Evolutionary conservation across 2,797 vertebrate species (phyloP), one percentile per base, ranked within the genome.

Genomic region (Acanthis flammea): DNA sequence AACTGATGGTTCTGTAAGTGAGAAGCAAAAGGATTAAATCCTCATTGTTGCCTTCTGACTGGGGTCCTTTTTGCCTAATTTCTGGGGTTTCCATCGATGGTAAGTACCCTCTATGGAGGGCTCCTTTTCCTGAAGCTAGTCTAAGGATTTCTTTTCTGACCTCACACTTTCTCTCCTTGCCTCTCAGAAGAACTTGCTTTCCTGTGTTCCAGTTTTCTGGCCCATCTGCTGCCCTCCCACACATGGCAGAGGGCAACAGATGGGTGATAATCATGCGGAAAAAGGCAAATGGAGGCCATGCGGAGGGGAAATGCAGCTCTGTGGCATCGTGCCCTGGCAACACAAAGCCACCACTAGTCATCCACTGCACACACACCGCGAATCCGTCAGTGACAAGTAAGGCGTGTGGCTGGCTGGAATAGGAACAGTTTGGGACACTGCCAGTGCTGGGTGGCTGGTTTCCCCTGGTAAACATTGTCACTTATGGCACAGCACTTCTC

Each of bases 271-370:
- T 96, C 95, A 96, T 96, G 91, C 80, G 51, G 95, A 96, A 95
- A 96, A 95, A 96, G 92, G 95, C 96, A 97, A 96, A 96, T 97
- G 96, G 94, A 95, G 94, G 94, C 96, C 94, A 96, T 92, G 96
- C 25, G 39, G 94, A 97, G 95, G 90, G 95, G 92, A 96, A 96
- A 97, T 76, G 81, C 96, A 95, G 93, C 87, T 94, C 93, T 41
- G 85, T 97, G 94, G 96, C 96, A 95, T 68, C 5, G 9, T 90
- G 94, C 95, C 94, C 86, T 97, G 94, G 94, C 95, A 97, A 93
- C 92, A 96, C 92, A 95, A 96, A 96, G 94, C 86, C 84, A 95
- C 93, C 94, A 92, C 90, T 94, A 96, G 94, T 95, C 93, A 94
- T 96, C 93, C 88, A 84, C 87, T 8, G 42, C 73, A 91, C 91